These are phyloP conservation scores for Parauchenoglanis punctatus DNA, from an alignment of 2,797 vertebrate species.

Conservation along the genomic window DNA sequence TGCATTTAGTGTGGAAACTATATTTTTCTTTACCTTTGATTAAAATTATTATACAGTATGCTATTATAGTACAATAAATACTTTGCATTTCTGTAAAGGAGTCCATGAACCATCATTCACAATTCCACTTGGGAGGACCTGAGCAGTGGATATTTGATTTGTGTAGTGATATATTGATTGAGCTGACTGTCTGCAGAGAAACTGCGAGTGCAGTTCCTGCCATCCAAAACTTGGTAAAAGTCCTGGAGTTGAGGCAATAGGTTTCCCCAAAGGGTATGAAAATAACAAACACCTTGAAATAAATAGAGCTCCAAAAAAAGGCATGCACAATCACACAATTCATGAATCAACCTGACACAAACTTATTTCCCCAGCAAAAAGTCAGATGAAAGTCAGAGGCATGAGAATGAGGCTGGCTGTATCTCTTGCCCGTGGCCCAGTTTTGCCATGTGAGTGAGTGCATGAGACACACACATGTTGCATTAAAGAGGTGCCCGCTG, in stretches of 20 bases:
- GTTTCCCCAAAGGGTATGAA: background rate
- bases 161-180: background rate
- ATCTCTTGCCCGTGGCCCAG: conserved; percentile 40
- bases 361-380: conserved; percentile 24
- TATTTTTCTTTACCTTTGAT: background rate
- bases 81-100: background rate
- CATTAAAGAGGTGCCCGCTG: conserved; percentile 61
- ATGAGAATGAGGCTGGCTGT: conserved; percentile 22
- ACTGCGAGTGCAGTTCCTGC: background rate
- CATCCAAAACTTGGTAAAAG: background rate
- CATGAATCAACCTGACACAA: conserved; percentile 35
- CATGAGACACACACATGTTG: conserved; percentile 52
- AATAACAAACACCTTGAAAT: background rate
- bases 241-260: background rate
- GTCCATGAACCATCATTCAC: background rate
- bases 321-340: conserved; percentile 30
- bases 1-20: background rate
- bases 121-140: background rate
- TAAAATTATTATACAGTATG: background rate
- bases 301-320: background rate
- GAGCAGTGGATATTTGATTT: background rate
- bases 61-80: background rate
- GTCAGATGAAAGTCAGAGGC: conserved; percentile 18
- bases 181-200: background rate
- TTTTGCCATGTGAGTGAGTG: conserved; percentile 37